Evolutionary conservation across 2,888 invertebrate genomes (phyloP), one percentile per base, ranked within the genome.

Genomic region (Agriotes lineatus): DNA sequence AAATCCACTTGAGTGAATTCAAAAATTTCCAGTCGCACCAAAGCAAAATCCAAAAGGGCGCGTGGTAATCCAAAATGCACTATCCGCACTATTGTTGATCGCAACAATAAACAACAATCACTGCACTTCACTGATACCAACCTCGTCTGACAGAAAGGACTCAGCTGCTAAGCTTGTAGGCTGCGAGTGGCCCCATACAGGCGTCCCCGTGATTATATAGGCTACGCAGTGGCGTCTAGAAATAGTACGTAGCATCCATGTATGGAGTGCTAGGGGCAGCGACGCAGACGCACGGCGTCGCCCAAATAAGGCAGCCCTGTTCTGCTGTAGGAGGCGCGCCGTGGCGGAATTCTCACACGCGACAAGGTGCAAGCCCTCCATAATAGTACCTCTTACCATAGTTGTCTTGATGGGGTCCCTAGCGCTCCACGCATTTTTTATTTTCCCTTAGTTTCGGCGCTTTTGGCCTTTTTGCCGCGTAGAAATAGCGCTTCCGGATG

Each of bases 231-330:
- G 72, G 73, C 79, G 79, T 73, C 76, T 82, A 81, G 82, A 81
- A 82, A 78, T 81, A 78, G 79, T 78, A 75, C 71, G 76, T 78
- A 81, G 80, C 81, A 77, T 79, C 84, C 84, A 83, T 83, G 82
- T 83, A 84, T 83, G 84, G 84, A 73, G 78, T 78, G 84, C 80
- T 76, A 76, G 74, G 77, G 75, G 78, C 77, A 78, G 79, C 81
- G 83, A 83, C 83, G 82, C 82, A 82, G 82, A 76, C 79, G 80
- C 80, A 78, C 72, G 78, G 78, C 80, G 81, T 82, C 83, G 79
- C 79, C 84, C 82, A 83, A 84, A 83, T 83, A 84, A 82, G 83
- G 81, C 80, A 81, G 78, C 76, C 76, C 74, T 62, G 75, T 72
- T 64, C 45, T 37, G 42, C 60, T 69, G 71, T 73, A 67, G 73